Evolutionary conservation across 2,888 invertebrate genomes (phyloP).

Genomic region (Sminthurinus aureus): DNA sequence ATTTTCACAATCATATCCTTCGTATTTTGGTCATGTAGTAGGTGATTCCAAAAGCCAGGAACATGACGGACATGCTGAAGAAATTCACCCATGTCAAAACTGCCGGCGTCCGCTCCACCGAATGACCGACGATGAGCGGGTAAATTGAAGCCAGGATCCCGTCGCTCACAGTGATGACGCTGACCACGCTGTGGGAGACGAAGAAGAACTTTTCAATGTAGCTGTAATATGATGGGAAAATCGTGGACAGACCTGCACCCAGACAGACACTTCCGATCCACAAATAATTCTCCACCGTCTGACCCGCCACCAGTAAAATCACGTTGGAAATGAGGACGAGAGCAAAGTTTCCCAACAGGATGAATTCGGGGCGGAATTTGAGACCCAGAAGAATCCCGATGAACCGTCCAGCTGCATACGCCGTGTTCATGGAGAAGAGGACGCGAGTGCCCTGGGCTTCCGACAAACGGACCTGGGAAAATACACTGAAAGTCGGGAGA

Average conservation of each 20-base stretch:
- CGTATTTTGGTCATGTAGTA: not conserved
- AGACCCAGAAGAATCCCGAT: constrained; percentile 45
- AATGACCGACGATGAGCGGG: constrained; percentile 30
- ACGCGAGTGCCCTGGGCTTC: constrained; percentile 41
- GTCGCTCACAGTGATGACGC: constrained; percentile 30
- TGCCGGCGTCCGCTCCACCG: constrained; percentile 21
- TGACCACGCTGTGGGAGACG: constrained; percentile 45
- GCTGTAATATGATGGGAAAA: constrained; percentile 38
- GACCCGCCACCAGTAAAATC: constrained; percentile 35
- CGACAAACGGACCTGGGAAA: constrained; percentile 37
- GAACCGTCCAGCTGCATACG: constrained; percentile 42
- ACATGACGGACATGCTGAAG: constrained; percentile 4
- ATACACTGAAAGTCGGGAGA: constrained; percentile 50
- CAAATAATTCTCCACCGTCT: constrained; percentile 17
- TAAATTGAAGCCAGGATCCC: constrained; percentile 13
- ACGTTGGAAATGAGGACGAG: constrained; percentile 36
- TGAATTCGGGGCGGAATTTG: constrained; percentile 38
- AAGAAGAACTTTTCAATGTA: constrained; percentile 46
- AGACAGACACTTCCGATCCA: constrained; percentile 42
- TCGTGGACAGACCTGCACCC: constrained; percentile 46
- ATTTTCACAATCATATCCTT: not conserved
- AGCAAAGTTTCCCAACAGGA: constrained; percentile 37
- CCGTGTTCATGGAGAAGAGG: constrained; percentile 40
- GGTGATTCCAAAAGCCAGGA: constrained; percentile 2
- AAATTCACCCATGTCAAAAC: constrained; percentile 29